phyloP scores from a whole-genome alignment of 1,140 invertebrate genomes.

The Drosophila busckii region DNA sequence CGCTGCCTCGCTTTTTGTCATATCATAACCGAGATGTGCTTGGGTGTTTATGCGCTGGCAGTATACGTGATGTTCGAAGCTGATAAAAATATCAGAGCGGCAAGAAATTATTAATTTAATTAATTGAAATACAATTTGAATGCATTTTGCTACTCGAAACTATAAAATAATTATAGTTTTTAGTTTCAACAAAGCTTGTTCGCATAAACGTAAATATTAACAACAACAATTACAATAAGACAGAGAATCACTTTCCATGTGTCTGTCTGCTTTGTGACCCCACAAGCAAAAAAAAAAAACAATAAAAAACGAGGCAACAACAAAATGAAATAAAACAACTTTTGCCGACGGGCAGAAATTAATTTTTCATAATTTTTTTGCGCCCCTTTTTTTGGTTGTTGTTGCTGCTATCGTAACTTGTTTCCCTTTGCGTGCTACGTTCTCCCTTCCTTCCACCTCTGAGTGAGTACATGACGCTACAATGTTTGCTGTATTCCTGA shows the following conservation, averaged over 20 bases:
- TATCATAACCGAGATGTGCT: slow-evolving; percentile 23
- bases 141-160: too few relatives aligned
- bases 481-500: slow-evolving; percentile 46
- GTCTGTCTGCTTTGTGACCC: slow-evolving; percentile 42
- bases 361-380: slow-evolving; percentile 78
- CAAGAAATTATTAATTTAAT: too few relatives aligned
- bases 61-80: slow-evolving; percentile 10
- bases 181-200: too few relatives aligned
- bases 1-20: background rate
- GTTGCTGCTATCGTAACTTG: slow-evolving; percentile 58
- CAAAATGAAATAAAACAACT: slow-evolving; percentile 27
- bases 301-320: slow-evolving; percentile 11
- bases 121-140: too few relatives aligned
- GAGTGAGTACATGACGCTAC: slow-evolving; percentile 22
- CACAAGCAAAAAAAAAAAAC: slow-evolving; percentile 2
- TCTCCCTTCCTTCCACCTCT: background rate
- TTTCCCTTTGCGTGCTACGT: slow-evolving; percentile 27
- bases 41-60: slow-evolving; percentile 46
- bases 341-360: slow-evolving; percentile 73
- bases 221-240: slow-evolving; percentile 36
- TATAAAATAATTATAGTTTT: too few relatives aligned
- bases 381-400: slow-evolving; percentile 44
- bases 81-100: too few relatives aligned
- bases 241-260: slow-evolving; percentile 59
- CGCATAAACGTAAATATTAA: slow-evolving; percentile 27